Evolutionary conservation across 2,113 vertebrate genomes (phyloP), one percentile per base, ranked within the genome.

Genomic region (Halichoeres trimaculatus): DNA sequence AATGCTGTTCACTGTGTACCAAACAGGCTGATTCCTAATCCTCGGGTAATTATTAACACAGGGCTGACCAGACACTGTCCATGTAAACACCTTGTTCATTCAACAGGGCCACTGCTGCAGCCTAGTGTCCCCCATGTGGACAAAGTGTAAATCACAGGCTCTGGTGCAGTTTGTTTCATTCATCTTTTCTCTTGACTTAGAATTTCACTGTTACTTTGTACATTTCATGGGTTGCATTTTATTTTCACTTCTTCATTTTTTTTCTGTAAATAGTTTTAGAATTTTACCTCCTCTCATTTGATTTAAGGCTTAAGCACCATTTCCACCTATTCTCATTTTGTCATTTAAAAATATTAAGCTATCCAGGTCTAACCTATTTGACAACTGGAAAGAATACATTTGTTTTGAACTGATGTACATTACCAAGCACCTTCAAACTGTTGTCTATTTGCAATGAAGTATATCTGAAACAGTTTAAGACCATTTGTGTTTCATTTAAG

Each of bases 91-190:
- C 7, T 9, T 48, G 34, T 2, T 50, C 30, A 40, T 23, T 2
- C 4, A 10, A 19, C 9, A 24, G 22, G 68, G 68, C 54, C 19
- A 55, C 52, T 70, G 71, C 11, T 77, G 63, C 71, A 86, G 71
- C 38, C 80, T 73, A n/a, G n/a, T n/a, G 86, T 61, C 93, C 90
- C 89, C 81, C 92, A 64, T 83, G 89, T 89, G 93, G 84, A 58
- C 45, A 81, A 5, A 48, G 11, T n/a, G n/a, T 61, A 57, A 85
- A 86, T 52, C 88, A 20, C 84, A 88, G 17, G n/a, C 9, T 55
- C 6, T 30, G 13, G 23, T 24, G 2, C 26, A 53, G 43, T 17
- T 19, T 45, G 14, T 45, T 45, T 45, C 16, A 17, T 45, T 45
- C 43, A 45, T 45, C 7, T 14, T 45, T 45, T 16, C 43, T 45